Conservation (phyloP, 2,113 vertebrate species). For the Malurus alboscapulatus region DNA sequence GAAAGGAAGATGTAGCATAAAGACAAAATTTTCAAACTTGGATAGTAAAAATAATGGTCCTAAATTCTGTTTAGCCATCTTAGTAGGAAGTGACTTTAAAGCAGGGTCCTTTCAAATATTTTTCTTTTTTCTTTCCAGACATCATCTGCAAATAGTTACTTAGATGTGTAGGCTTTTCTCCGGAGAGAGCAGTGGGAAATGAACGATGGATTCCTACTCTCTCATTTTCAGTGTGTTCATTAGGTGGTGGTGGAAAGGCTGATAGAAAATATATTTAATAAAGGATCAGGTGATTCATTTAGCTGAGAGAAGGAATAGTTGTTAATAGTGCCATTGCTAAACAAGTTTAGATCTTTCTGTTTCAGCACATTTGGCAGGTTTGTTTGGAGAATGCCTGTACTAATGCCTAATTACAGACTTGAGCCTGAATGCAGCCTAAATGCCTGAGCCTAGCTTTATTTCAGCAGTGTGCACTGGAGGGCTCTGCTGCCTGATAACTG, state of each 20-base stretch:
- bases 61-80: not conserved
- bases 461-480: not conserved
- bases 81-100: not conserved
- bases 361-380: not conserved
- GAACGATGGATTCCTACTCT: not conserved
- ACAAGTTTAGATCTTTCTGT: not conserved
- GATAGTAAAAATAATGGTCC: not conserved
- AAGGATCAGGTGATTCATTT: not conserved
- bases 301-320: not conserved
- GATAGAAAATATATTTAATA: not conserved
- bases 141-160: conserved; percentile 18
- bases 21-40: not conserved
- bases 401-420: not conserved
- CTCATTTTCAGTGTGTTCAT: not conserved
- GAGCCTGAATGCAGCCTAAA: not conserved
- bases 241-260: not conserved
- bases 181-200: not conserved
- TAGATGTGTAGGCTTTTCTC: not conserved
- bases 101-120: not conserved
- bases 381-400: not conserved
- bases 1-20: not conserved
- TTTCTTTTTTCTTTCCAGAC: not conserved
- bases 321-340: not conserved
- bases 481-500: not conserved
- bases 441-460: not conserved